Conservation (phyloP, 2,113 vertebrate species). For the Hucho hucho region DNA sequence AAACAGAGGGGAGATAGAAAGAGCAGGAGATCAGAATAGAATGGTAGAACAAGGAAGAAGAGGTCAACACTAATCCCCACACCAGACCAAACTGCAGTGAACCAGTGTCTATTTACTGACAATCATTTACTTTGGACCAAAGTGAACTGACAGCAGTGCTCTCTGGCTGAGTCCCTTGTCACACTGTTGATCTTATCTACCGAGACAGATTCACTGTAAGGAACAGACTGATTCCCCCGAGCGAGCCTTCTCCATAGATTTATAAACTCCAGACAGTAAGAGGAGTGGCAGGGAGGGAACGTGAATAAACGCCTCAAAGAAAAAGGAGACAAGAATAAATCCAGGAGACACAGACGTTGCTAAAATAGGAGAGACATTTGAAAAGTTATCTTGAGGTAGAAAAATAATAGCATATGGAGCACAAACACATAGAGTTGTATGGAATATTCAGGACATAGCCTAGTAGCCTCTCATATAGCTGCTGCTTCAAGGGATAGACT, state of each 20-base stretch:
- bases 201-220: conserved; percentile 9
- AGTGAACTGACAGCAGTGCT: conserved; percentile 12
- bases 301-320: neutral
- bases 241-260: neutral
- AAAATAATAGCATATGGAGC: neutral
- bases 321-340: neutral
- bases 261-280: neutral
- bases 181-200: conserved; percentile 21
- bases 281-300: neutral
- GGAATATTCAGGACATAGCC: neutral
- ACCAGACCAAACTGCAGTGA: neutral
- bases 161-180: neutral
- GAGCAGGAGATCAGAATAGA: conserved; percentile 21
- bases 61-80: neutral
- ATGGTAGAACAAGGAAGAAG: neutral
- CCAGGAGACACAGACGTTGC: conserved; percentile 5
- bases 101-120: conserved; percentile 13
- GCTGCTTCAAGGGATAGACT: neutral
- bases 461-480: neutral
- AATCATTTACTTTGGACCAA: conserved; percentile 32
- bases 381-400: neutral
- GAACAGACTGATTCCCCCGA: neutral
- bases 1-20: conserved; percentile 32
- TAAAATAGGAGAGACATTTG: neutral
- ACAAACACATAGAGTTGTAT: neutral